These are phyloP conservation scores for Spilarctia lutea DNA, from an alignment of 2,888 invertebrate species.

Conservation along the genomic window DNA sequence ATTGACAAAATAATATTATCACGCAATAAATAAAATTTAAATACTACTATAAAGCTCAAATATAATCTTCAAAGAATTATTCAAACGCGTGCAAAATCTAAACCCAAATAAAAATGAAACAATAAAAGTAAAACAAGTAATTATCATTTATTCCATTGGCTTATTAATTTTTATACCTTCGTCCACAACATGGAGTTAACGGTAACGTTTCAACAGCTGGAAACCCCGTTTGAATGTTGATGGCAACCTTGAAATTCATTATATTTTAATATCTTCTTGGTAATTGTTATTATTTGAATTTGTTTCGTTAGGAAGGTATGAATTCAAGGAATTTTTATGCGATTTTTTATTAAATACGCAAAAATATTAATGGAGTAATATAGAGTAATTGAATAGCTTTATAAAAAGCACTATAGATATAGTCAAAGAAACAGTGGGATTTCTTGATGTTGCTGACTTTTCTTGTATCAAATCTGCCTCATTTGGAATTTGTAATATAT, in stretches of 20 bases:
- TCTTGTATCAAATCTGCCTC: no score
- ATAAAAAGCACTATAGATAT: not conserved
- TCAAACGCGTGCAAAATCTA: constrained; percentile 4
- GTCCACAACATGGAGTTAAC: constrained; percentile 37
- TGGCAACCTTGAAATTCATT: constrained; percentile 53
- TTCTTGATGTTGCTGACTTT: no score
- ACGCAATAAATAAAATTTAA: not conserved
- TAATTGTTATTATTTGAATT: constrained; percentile 46
- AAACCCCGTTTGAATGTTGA: constrained; percentile 55
- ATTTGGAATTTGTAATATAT: no score
- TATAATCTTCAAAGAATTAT: not conserved
- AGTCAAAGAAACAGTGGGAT: no score
- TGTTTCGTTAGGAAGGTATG: not conserved
- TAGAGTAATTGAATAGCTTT: not conserved
- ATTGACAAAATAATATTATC: not conserved
- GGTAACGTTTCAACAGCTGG: constrained; percentile 32
- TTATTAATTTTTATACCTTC: constrained; percentile 45
- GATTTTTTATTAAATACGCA: no score
- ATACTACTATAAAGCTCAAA: not conserved
- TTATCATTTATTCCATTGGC: constrained; percentile 36
- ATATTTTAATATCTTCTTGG: constrained; percentile 39
- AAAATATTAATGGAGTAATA: no score
- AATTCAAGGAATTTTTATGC: not conserved
- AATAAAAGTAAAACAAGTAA: constrained; percentile 29
- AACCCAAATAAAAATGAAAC: constrained; percentile 12